Percentiles rank a stretch among this genome's conserved stretches.
Conservation (phyloP, 2,888 invertebrate genomes). For the Spodoptera picta region DNA sequence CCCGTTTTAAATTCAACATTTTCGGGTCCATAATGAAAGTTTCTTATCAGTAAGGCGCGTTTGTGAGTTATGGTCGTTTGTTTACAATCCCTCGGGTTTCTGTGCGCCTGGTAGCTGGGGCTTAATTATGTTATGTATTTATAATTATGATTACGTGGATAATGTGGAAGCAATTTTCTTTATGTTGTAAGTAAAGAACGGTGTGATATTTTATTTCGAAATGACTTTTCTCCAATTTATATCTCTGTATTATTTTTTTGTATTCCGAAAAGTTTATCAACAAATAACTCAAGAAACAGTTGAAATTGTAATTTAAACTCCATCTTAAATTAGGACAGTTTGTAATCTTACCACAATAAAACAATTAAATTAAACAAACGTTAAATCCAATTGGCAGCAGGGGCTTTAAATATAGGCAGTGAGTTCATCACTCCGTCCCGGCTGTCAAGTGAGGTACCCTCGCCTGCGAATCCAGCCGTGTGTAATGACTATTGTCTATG, state of each 20-base stretch:
- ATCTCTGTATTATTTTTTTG: too few species aligned
- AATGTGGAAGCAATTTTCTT: slow-evolving; percentile 36
- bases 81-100: slow-evolving; percentile 64
- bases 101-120: slow-evolving; percentile 52
- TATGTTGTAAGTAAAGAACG: slow-evolving; percentile 5
- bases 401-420: slow-evolving; percentile 64
- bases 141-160: slow-evolving; percentile 56
- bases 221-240: too few species aligned
- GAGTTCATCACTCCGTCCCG: slow-evolving; percentile 81
- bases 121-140: slow-evolving; percentile 57
- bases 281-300: too few species aligned
- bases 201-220: slow-evolving; percentile 2
- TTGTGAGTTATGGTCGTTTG: slow-evolving; percentile 83
- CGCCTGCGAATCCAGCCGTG: slow-evolving; percentile 77
- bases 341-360: slow-evolving; percentile 4
- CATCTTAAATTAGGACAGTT: neutral
- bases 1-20: slow-evolving; percentile 86
- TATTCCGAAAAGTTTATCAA: too few species aligned
- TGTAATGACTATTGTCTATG: slow-evolving; percentile 86
- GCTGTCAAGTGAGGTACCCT: slow-evolving; percentile 72
- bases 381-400: slow-evolving; percentile 51
- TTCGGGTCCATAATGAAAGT: slow-evolving; percentile 85
- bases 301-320: neutral
- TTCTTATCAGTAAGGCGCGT: slow-evolving; percentile 85
- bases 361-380: slow-evolving; percentile 48